Conservation (phyloP, 2,888 invertebrate species). For the Drosophila vallismaia region DNA sequence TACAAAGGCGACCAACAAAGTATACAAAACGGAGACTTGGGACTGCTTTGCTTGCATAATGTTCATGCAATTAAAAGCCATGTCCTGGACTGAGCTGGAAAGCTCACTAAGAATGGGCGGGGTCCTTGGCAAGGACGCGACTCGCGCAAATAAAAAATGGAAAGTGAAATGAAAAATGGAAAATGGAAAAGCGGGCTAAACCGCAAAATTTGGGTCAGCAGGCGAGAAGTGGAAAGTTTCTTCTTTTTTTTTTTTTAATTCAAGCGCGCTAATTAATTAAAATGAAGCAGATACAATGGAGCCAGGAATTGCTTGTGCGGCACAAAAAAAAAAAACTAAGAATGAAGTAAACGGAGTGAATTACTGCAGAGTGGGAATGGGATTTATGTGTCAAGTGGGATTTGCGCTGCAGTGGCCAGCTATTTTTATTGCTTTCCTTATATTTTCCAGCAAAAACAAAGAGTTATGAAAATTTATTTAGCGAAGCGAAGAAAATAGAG, state of each 20-base stretch:
- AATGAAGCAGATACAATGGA: constrained; percentile 48
- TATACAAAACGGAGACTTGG: constrained; percentile 41
- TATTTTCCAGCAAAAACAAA: neutral
- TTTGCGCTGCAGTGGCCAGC: constrained; percentile 4
- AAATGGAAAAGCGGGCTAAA: constrained; percentile 30
- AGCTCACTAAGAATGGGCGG: constrained; percentile 18
- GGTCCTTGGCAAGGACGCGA: constrained; percentile 41
- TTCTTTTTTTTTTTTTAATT: constrained; percentile 9
- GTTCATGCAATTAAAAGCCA: constrained; percentile 70
- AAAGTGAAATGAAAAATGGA: constrained; percentile 34
- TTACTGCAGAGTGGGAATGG: constrained; percentile 25
- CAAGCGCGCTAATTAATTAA: constrained; percentile 63
- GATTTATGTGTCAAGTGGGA: constrained; percentile 42
- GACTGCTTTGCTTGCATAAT: constrained; percentile 60
- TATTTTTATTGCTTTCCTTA: neutral
- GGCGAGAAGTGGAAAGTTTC: constrained; percentile 36
- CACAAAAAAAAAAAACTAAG: constrained; percentile 7
- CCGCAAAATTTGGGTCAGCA: constrained; percentile 51
- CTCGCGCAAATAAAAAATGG: constrained; percentile 44
- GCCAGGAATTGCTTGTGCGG: constrained; percentile 26
- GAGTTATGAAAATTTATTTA: neutral
- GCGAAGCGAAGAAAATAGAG: neutral
- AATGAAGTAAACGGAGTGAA: constrained; percentile 17
- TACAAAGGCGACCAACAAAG: constrained; percentile 32
- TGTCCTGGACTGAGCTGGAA: constrained; percentile 40